Evolutionary conservation across 2,113 vertebrate genomes (phyloP), one percentile per base, ranked within the genome.

Genomic region (Prochilodus magdalenae): DNA sequence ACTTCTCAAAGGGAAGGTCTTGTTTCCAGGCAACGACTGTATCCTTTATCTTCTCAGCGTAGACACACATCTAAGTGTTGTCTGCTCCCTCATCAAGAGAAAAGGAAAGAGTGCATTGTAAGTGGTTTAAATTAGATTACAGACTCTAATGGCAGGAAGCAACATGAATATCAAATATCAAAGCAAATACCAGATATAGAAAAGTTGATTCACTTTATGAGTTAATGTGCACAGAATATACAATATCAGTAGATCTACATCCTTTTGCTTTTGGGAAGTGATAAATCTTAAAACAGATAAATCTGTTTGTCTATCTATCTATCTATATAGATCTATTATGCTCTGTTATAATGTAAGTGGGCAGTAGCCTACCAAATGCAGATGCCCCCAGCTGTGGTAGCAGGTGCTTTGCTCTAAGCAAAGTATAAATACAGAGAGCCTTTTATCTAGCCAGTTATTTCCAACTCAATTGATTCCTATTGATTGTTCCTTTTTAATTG

Each of bases 1-100:
- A 85, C 93, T 99, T 57, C 87, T 99, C 87, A 99, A 98, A 87
- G 97, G 98, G 62, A 98, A 98, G 89, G 97, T 97, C 76, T 93
- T 99, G 26, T 99, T 99, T 87, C 97, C 98, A 1, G 98, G 98
- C 85, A 96, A 93, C 15, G 97, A 99, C 90, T 99, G 97, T 99
- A 99, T 99, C 98, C 97, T 98, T 97, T 69, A 82, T 79, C 18
- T 47, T 36, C 10, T 26, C 67, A 71, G 2, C 71, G 13, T 72
- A 71, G 30, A 71, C 62, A 60, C 27, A 26, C 8, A 27, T 44
- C 24, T 73, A 59, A 66, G 79, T 73, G 36, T 49, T 62, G 60
- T 72, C 33, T 73, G 30, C 51, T 51, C 44, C 57, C 74, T 77
- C 59, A 74, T 30, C 66, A 5, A 62, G 49, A 62, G 29, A 69